These are phyloP conservation scores for Lordiphosa stackelbergi DNA, from an alignment of 1,140 invertebrate genomes.

Conservation along the genomic window DNA sequence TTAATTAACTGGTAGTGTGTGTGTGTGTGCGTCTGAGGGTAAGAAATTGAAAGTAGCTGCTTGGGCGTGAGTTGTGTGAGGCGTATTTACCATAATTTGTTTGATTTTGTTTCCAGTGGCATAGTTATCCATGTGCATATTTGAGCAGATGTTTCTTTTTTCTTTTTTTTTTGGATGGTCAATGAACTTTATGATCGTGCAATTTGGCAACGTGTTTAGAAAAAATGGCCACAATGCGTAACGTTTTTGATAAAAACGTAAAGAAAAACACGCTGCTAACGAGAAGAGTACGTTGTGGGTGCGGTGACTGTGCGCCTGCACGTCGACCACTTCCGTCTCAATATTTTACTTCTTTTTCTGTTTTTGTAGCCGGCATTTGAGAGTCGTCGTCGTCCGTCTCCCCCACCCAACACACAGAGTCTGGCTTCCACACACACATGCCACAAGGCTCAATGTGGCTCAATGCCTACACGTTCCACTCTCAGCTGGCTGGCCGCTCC, in stretches of 20 bases:
- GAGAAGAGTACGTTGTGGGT: constrained; percentile 50
- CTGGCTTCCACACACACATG: constrained; percentile 59
- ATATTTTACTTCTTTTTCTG: constrained; percentile 43
- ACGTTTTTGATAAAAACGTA: constrained; percentile 3
- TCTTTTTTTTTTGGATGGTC: constrained; percentile 24
- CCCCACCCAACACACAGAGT: constrained; percentile 21
- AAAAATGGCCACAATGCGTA: background rate
- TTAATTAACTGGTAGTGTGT: constrained; percentile 50
- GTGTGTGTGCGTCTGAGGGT: constrained; percentile 4
- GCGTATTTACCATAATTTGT: constrained; percentile 42
- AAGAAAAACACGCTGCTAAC: background rate
- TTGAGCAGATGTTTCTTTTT: constrained; percentile 45
- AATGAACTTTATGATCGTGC: constrained; percentile 27
- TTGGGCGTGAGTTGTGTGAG: constrained; percentile 39
- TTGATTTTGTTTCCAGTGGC: constrained; percentile 21
- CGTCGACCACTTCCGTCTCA: constrained; percentile 49
- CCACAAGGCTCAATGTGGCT: constrained; percentile 27
- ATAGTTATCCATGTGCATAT: constrained; percentile 27
- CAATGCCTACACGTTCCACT: constrained; percentile 41
- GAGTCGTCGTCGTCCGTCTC: background rate
- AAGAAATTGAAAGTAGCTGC: constrained; percentile 34
- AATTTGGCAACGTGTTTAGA: constrained; percentile 8
- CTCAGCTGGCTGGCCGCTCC: constrained; percentile 20
- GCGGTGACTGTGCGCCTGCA: constrained; percentile 33
- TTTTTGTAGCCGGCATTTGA: constrained; percentile 8